A percentile compares a stretch with the other conserved stretches of the same genome.
Evolutionary conservation across 2,113 vertebrate species (phyloP).

Genomic region (Arenaria interpres): DNA sequence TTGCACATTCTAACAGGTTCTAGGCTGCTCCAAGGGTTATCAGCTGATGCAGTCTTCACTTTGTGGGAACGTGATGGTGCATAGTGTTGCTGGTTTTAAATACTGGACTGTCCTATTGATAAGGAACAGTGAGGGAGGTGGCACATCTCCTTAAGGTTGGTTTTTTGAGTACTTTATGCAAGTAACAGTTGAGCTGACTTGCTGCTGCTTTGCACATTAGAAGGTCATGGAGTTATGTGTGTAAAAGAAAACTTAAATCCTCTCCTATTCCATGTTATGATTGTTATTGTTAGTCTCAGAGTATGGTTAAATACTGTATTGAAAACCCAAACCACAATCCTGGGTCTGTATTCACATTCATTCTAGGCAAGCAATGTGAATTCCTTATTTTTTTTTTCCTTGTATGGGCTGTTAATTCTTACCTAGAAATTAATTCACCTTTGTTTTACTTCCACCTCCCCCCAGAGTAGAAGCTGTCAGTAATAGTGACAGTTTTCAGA

Average conservation of each 20-base stretch:
- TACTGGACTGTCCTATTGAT: not conserved
- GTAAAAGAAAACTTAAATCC: not conserved
- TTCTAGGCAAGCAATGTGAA: not conserved
- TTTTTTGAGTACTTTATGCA: not conserved
- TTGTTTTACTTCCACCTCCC: not conserved
- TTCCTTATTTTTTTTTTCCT: not conserved
- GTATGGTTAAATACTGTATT: not conserved
- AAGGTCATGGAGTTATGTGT: not conserved
- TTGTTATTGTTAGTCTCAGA: not conserved
- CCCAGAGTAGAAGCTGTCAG: not conserved
- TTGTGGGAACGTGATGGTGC: not conserved
- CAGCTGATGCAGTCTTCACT: not conserved
- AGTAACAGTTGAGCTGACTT: not conserved
- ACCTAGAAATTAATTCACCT: not conserved
- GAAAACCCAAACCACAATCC: not conserved
- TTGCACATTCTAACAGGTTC: not conserved
- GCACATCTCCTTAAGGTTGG: not conserved
- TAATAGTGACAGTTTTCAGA: not conserved
- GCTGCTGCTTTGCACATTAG: not conserved
- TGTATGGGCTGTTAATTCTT: not conserved
- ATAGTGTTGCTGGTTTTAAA: not conserved
- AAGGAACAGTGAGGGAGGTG: not conserved
- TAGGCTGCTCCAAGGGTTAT: not conserved
- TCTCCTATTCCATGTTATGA: not conserved
- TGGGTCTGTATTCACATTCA: not conserved